Evolutionary conservation across 2,797 vertebrate genomes (phyloP).

Genomic region (Propithecus deckenii): DNA sequence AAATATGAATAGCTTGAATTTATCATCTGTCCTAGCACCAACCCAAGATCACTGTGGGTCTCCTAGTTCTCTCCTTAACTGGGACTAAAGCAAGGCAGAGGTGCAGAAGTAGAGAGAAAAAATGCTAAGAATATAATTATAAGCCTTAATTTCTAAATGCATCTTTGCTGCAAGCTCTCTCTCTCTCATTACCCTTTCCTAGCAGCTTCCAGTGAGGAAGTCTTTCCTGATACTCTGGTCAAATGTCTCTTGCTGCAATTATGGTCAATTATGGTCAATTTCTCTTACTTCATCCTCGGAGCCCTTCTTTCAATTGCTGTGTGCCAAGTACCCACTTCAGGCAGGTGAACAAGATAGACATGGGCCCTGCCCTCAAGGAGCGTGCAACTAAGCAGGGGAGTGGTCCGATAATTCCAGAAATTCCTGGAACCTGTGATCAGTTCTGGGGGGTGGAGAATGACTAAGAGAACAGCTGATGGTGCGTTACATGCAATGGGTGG

Average conservation of each 20-base stretch:
- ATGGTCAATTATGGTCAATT: fast-evolving
- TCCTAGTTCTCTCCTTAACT: not conserved
- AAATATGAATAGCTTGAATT: not conserved
- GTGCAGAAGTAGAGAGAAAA: not conserved
- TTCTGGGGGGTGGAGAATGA: too few relatives aligned
- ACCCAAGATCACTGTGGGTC: not conserved
- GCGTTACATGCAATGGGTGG: not conserved
- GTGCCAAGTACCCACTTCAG: too few relatives aligned
- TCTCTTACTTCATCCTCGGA: not conserved
- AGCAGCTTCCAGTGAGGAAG: not conserved
- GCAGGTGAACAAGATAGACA: not conserved
- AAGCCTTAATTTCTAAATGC: not conserved
- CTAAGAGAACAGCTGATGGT: not conserved
- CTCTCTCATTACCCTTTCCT: not conserved
- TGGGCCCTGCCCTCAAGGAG: not conserved
- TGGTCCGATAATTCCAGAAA: too few relatives aligned
- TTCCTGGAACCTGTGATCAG: too few relatives aligned
- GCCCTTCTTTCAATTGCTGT: not conserved
- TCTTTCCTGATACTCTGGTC: not conserved
- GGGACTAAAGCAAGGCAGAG: not conserved
- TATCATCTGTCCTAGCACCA: not conserved
- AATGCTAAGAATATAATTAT: too few relatives aligned
- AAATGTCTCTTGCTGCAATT: not conserved
- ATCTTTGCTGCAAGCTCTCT: not conserved
- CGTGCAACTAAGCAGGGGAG: not conserved